Evolutionary conservation across 2,797 vertebrate species (phyloP).

Genomic region (Atherinosoma microstoma): DNA sequence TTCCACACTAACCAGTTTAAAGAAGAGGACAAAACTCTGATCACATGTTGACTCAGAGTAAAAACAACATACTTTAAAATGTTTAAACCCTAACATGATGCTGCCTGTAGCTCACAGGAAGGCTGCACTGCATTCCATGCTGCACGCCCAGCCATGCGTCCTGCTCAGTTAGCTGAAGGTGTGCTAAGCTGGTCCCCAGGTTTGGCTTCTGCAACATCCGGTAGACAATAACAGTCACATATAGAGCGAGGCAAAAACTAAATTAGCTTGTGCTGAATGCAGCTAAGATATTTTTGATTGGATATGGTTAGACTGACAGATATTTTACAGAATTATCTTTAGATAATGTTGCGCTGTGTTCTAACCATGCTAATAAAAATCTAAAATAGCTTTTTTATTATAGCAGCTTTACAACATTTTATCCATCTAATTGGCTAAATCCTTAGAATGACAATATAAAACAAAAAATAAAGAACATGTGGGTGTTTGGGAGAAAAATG

Average conservation of each 20-base stretch:
- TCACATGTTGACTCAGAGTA: slow-evolving; percentile 31
- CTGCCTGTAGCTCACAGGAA: slow-evolving; percentile 58
- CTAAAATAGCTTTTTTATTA: no score
- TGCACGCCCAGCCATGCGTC: slow-evolving; percentile 4
- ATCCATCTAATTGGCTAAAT: background rate
- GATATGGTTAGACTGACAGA: background rate
- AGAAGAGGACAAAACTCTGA: slow-evolving; percentile 49
- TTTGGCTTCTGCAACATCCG: slow-evolving; percentile 16
- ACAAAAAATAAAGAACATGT: background rate
- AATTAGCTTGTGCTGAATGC: slow-evolving; percentile 10
- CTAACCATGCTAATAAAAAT: background rate
- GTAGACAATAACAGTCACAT: slow-evolving; percentile 12
- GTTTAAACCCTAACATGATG: slow-evolving; percentile 59
- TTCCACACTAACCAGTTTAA: slow-evolving; percentile 44
- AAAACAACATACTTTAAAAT: slow-evolving; percentile 54
- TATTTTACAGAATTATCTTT: background rate
- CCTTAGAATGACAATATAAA: no score
- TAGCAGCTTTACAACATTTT: background rate
- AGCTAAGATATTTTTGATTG: background rate
- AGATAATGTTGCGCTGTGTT: no score
- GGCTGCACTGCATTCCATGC: slow-evolving; percentile 34
- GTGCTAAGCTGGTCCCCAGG: slow-evolving; percentile 15
- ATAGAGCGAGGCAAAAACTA: slow-evolving; percentile 16
- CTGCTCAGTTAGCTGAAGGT: slow-evolving; percentile 24
- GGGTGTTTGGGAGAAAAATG: background rate